Evolutionary conservation across 2,113 vertebrate species (phyloP).

Genomic region (Colossoma macropomum): DNA sequence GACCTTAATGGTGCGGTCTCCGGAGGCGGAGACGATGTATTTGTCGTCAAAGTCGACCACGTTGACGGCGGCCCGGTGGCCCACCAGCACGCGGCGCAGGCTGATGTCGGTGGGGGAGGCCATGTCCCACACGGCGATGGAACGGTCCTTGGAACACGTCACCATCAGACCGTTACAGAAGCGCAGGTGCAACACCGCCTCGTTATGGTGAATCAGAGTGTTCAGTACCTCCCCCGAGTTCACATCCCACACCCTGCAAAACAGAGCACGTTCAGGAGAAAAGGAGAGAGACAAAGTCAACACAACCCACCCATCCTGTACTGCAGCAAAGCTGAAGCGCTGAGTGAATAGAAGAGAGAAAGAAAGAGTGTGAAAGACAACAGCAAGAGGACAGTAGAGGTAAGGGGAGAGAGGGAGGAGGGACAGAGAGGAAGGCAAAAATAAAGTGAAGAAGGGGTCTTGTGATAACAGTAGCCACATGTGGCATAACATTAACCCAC

Average conservation of each 20-base stretch:
- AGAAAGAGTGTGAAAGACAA: no score
- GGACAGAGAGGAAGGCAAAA: no score
- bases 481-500: no score
- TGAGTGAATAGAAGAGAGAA: no score
- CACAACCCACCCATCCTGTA: no score
- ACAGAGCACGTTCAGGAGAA: background rate
- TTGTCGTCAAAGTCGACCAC: slow-evolving; percentile 98
- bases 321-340: no score
- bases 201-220: slow-evolving; percentile 97
- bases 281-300: background rate
- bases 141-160: slow-evolving; percentile 97
- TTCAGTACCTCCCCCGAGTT: slow-evolving; percentile 96
- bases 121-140: slow-evolving; percentile 99
- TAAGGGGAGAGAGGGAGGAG: no score
- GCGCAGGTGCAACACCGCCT: slow-evolving; percentile 94
- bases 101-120: slow-evolving; percentile 97
- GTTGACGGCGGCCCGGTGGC: slow-evolving; percentile 94
- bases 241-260: slow-evolving; percentile 93
- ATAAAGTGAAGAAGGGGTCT: no score
- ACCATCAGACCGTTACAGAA: slow-evolving; percentile 98
- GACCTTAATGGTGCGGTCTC: slow-evolving; percentile 97
- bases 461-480: no score
- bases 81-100: slow-evolving; percentile 92
- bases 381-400: no score
- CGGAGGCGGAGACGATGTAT: slow-evolving; percentile 97